phyloP scores from a whole-genome alignment of 1,140 invertebrate species.

The Drosophila aff. region DNA sequence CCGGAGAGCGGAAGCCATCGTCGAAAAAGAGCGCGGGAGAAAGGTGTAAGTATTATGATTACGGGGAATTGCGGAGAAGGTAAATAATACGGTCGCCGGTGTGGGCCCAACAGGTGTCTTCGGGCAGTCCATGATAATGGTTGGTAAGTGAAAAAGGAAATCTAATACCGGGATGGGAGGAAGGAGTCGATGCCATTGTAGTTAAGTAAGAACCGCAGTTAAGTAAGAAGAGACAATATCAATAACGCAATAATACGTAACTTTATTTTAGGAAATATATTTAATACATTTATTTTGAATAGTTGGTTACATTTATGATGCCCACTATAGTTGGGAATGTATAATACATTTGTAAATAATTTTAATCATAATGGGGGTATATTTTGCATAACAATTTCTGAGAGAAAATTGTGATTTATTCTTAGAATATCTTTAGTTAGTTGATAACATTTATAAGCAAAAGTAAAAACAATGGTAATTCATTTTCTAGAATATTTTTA shows the following conservation, averaged over 20 bases:
- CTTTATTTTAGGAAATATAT: background rate
- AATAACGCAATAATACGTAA: background rate
- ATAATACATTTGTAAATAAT: no score
- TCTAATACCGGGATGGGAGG: constrained; percentile 7
- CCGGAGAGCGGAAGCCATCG: constrained; percentile 55
- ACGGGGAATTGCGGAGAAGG: constrained; percentile 20
- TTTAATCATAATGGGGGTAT: no score
- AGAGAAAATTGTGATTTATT: no score
- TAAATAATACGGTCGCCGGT: constrained; percentile 24
- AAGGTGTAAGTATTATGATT: constrained; percentile 41
- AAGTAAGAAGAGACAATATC: background rate
- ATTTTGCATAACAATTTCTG: no score
- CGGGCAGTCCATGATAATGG: background rate
- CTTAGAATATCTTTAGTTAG: no score
- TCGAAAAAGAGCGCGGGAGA: constrained; percentile 10
- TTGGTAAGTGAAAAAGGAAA: constrained; percentile 18
- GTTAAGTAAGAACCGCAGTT: constrained; percentile 1
- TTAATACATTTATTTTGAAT: no score
- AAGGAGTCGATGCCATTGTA: background rate
- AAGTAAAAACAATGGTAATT: no score
- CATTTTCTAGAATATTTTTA: no score
- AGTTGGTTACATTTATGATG: no score
- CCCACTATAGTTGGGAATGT: background rate
- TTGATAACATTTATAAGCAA: no score
- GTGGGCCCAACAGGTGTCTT: constrained; percentile 37